Conservation (phyloP, 2,888 invertebrate species). For the Unio delphinus region DNA sequence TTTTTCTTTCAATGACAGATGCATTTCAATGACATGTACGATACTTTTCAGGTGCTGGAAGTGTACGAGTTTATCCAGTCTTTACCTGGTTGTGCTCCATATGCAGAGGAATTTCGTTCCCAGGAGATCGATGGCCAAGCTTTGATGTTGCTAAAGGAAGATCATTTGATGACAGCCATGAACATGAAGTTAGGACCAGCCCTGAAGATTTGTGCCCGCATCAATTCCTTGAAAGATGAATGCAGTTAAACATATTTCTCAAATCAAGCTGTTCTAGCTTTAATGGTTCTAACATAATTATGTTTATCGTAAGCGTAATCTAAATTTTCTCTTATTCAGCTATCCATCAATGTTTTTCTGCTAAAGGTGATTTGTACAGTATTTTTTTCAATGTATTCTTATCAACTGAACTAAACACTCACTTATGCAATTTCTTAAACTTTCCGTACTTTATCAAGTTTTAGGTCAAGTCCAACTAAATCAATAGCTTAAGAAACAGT, state of each 20-base stretch:
- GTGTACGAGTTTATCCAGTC: slow-evolving; percentile 90
- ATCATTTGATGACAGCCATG: slow-evolving; percentile 94
- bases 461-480: no score
- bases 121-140: slow-evolving; percentile 98
- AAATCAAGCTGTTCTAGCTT: no score
- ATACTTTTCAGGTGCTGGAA: slow-evolving; percentile 80
- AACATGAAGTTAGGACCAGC: slow-evolving; percentile 97
- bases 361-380: no score
- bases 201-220: slow-evolving; percentile 93
- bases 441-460: no score
- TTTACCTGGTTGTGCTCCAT: slow-evolving; percentile 91
- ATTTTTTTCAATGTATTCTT: no score
- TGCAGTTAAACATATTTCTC: neutral
- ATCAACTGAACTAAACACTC: no score
- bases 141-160: slow-evolving; percentile 89
- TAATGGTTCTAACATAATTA: no score
- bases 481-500: no score
- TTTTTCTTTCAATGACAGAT: neutral
- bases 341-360: no score
- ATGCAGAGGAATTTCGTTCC: slow-evolving; percentile 93
- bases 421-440: no score
- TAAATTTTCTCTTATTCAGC: no score
- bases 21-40: slow-evolving; percentile 3
- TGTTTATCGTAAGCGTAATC: no score
- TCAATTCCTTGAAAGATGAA: slow-evolving; percentile 72